Base-by-base conservation (phyloP, 2,888 invertebrate species). In the Brachylomia viminalis region DNA sequence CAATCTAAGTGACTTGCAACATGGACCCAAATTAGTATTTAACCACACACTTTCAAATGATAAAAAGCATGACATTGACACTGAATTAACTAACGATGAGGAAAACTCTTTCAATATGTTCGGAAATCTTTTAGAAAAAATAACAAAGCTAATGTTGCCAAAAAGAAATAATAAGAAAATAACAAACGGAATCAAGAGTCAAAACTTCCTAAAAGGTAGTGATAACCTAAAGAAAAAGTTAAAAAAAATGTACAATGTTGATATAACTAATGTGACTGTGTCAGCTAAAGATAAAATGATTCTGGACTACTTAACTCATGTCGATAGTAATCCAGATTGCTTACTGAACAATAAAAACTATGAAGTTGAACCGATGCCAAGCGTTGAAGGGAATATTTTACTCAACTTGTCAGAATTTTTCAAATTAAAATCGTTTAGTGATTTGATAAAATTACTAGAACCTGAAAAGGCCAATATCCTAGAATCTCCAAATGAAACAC, bases 361-460 rank as follows among this genome's bases (percentile, higher is more conserved):
- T 10, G 80, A 88, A 13, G 56, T 80, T 27, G 87, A 83, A 47
- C 49, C 82, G 17, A 56, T 86, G n/a, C 83, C 91, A n/a, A 90
- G 86, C 67, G 71, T 93, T 49, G 92, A 94, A 91, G 93, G 95
- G 3, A 92, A 93, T 76, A 93, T 95, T 82, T 86, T 95, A 69
- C 87, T 94, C 4, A 95, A 94, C 83, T 87, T 96, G 56, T 94
- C 94, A 0, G 94, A 96, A 72, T 94, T 95, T 82, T 93, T 95
- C 10, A 95, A 94, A 88, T 92, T 95, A 4, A 95, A 95, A 83
- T 94, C 95, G 0, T 91, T 94, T 54, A 84, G 91, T n/a, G 95
- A 95, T 84, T 90, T 96, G 58, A 72, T 95, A 1, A 93, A 93
- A 72, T 66, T 94, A 61, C 61, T 94, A 72, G 86, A 91, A 52